A percentile compares a stretch with the other conserved stretches of the same genome.
These are phyloP conservation scores for Apotomis betuletana DNA, from an alignment of 2,888 invertebrate species.

Conservation along the genomic window DNA sequence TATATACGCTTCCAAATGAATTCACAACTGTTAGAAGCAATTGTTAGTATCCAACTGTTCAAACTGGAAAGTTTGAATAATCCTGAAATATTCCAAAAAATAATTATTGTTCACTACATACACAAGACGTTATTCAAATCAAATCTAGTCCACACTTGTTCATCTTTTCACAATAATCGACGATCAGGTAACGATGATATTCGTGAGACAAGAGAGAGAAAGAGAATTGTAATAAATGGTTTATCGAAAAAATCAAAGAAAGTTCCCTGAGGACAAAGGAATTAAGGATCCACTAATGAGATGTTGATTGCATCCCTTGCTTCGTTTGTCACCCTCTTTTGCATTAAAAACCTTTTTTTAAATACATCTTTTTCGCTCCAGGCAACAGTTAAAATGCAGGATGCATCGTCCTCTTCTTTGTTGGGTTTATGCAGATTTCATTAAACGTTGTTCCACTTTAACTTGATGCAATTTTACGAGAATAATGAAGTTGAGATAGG, in stretches of 20 bases:
- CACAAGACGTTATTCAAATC: not conserved
- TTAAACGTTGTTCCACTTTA: slow-evolving; percentile 53
- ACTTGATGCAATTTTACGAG: slow-evolving; percentile 20
- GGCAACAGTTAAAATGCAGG: slow-evolving; percentile 66
- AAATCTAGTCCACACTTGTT: not conserved
- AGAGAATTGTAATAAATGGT: slow-evolving; percentile 72
- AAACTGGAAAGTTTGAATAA: not conserved
- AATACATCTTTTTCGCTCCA: slow-evolving; percentile 53
- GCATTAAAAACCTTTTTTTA: slow-evolving; percentile 60
- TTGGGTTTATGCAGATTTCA: slow-evolving; percentile 63
- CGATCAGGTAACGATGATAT: slow-evolving; percentile 65
- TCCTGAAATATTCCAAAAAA: not conserved
- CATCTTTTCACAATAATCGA: slow-evolving; percentile 71
- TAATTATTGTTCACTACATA: not conserved
- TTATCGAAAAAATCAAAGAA: slow-evolving; percentile 73
- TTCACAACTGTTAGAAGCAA: no score
- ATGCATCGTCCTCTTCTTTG: slow-evolving; percentile 66
- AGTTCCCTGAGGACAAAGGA: slow-evolving; percentile 64
- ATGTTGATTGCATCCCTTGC: slow-evolving; percentile 79
- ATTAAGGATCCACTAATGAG: slow-evolving; percentile 80
- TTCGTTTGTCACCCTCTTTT: slow-evolving; percentile 69
- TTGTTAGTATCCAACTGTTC: no score
- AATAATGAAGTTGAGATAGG: slow-evolving; percentile 1
- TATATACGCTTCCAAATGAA: no score
- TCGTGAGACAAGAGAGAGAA: slow-evolving; percentile 63